Conservation (phyloP, 2,888 invertebrate genomes). For the Arenicola marina region DNA sequence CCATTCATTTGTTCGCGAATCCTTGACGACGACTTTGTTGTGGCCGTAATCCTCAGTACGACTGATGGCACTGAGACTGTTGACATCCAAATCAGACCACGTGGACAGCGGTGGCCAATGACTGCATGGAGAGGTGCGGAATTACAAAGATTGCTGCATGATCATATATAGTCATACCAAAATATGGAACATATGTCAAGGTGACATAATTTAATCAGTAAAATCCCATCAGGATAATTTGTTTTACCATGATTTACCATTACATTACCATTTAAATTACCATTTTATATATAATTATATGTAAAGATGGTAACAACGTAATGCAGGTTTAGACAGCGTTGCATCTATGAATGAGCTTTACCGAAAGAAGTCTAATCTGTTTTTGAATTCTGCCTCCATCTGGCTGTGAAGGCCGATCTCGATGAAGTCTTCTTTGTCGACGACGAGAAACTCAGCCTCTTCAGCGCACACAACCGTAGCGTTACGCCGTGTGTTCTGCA, state of each 20-base stretch:
- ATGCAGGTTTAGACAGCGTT: too few relatives aligned
- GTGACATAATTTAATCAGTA: too few relatives aligned
- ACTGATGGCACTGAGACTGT: constrained; percentile 19
- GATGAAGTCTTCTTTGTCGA: constrained; percentile 34
- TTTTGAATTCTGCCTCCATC: constrained; percentile 25
- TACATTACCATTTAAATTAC: background rate
- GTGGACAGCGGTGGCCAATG: constrained; percentile 18
- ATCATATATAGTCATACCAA: too few relatives aligned
- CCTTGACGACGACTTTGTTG: constrained; percentile 29
- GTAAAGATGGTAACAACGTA: background rate
- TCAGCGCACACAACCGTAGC: constrained; percentile 35
- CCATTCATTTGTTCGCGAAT: constrained; percentile 29
- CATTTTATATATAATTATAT: background rate
- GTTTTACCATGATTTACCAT: too few relatives aligned
- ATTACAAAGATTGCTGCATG: too few relatives aligned
- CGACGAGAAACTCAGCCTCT: constrained; percentile 31
- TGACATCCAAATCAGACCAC: constrained; percentile 24
- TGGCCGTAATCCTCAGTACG: constrained; percentile 29
- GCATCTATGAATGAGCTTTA: too few relatives aligned
- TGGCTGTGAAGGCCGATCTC: constrained; percentile 26
- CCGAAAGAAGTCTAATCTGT: constrained; percentile 28
- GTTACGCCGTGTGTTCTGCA: constrained; percentile 32
- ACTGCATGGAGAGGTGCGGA: too few relatives aligned
- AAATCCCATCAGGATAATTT: too few relatives aligned
- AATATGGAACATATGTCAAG: too few relatives aligned